phyloP scores from a whole-genome alignment of 2,888 invertebrate species.

The Rhabditophanes sp. region DNA sequence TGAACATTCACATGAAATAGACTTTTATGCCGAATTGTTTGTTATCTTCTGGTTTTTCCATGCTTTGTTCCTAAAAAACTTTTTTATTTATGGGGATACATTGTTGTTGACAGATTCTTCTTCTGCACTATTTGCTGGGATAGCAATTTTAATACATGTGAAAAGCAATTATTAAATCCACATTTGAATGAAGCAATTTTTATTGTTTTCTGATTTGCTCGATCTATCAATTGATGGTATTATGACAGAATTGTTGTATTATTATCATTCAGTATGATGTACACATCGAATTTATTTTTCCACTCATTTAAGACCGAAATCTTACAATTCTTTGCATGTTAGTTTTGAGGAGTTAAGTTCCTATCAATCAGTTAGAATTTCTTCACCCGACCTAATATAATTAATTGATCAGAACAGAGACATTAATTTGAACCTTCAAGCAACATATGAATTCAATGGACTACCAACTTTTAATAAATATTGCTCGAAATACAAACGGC shows the following conservation, averaged over 20 bases:
- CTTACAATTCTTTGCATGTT: too few relatives aligned
- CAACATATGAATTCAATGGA: too few relatives aligned
- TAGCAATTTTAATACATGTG: slow-evolving; percentile 74
- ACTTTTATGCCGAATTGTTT: slow-evolving; percentile 67
- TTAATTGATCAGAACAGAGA: too few relatives aligned
- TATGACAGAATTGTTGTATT: slow-evolving; percentile 3
- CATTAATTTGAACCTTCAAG: too few relatives aligned
- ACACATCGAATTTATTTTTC: too few relatives aligned
- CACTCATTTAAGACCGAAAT: too few relatives aligned
- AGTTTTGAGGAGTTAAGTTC: not conserved
- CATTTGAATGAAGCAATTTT: slow-evolving; percentile 95
- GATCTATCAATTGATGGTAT: slow-evolving; percentile 43
- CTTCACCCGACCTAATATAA: not conserved
- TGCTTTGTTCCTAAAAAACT: slow-evolving; percentile 70
- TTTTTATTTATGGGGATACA: slow-evolving; percentile 90
- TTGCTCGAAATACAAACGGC: too few relatives aligned
- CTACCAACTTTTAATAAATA: too few relatives aligned
- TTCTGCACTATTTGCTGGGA: slow-evolving; percentile 80
- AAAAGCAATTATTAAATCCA: slow-evolving; percentile 63
- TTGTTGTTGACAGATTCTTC: slow-evolving; percentile 77
- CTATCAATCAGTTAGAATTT: slow-evolving; percentile 2
- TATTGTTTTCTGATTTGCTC: slow-evolving; percentile 92
- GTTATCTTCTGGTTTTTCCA: slow-evolving; percentile 33
- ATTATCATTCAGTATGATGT: slow-evolving; percentile 6
- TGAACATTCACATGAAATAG: slow-evolving; percentile 74